Evolutionary conservation across 2,113 vertebrate species (phyloP), one percentile per base, ranked within the genome.

Genomic region (Meleagris gallopavo): DNA sequence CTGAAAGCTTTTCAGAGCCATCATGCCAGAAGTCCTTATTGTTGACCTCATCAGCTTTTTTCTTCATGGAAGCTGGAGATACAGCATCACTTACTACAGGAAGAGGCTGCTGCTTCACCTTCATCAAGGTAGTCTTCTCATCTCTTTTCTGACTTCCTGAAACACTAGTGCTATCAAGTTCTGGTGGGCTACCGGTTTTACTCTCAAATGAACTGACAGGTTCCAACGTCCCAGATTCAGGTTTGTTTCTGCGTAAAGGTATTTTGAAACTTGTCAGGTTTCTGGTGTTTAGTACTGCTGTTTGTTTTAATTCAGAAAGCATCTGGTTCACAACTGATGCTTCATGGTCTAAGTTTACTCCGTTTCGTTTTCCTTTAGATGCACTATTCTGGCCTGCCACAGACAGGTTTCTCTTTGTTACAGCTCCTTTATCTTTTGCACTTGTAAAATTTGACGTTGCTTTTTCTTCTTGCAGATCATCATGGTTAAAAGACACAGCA

Each of bases 221-320:
- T 70, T 96, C 27, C 66, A 12, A 3, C 52, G 95, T 95, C 76
- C 72, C 85, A 57, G 86, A 90, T 74, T 94, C 82, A 89, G 41
- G 46, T 76, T 96, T 98, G 86, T 93, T 96, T 93, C 94, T 97
- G 48, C 95, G 94, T 74, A 97, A 95, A 85, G 97, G 97, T 94
- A 98, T 97, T 97, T 96, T 98, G 90, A 98, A 98, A 93, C 98
- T 97, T 88, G 83, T 77, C 69, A 96, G 27, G 17, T 89, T 94
- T 85, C 88, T 90, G 43, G 95, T 72, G 52, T 90, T 95, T 46
- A 95, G 45, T 40, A 89, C 86, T 90, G 97, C 96, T 57, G 73
- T 52, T 40, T 79, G 40, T 50, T 95, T 92, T 93, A 96, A 94
- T 93, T 89, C 80, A 90, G 91, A 79, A 93, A 74, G 57, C 13